Base-by-base conservation (phyloP, 1,140 invertebrate species). In the Drosophila jambulina region DNA sequence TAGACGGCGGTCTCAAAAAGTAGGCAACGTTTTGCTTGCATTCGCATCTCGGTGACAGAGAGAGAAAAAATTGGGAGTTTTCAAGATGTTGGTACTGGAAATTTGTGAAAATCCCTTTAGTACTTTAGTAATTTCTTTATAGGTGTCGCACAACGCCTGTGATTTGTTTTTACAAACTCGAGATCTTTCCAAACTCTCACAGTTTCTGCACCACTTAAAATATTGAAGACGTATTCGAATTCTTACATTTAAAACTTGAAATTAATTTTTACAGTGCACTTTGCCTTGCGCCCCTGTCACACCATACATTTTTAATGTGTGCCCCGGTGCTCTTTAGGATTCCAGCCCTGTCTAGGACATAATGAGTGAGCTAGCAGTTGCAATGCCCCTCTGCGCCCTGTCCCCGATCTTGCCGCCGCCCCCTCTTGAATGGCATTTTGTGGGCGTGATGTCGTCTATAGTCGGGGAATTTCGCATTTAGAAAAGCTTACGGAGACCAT, bases 281-380 rank as follows among this genome's bases (percentile, higher is more conserved):
- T 23, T 27, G 23, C 21, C 38, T n/a, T 51, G 45, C 36, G 38
- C 43, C 51, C 60, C 49, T 48, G 60, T 48, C 40, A 29, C 51
- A 76, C 36, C 60, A 76, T 76, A 76, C 71, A 76, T 59, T 67
- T 76, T 76, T 76, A 76, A 76, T 76, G 72, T 57, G 72, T 34
- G 59, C 51, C 57, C 69, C 62, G 40, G 29, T 43, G 72, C 36
- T 74, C 70, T 74, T 72, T 74, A 42, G 70, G 54, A 74, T 72
- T 72, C 54, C 70, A 60, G 68, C 54, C 56, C 68, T 76, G 74
- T 76, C 74, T 76, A 76, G 72, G 51, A 76, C 74, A 76, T 76
- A 76, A 76, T 76, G 74, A 76, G 74, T 67, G 45, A 72, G 70
- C 69, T 60, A 46, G 71, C 72, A 70, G 72, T 76, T 67, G 74